Evolutionary conservation across 2,888 invertebrate genomes (phyloP), one percentile per base, ranked within the genome.

Genomic region (Poecilobothrus nobilitatus): DNA sequence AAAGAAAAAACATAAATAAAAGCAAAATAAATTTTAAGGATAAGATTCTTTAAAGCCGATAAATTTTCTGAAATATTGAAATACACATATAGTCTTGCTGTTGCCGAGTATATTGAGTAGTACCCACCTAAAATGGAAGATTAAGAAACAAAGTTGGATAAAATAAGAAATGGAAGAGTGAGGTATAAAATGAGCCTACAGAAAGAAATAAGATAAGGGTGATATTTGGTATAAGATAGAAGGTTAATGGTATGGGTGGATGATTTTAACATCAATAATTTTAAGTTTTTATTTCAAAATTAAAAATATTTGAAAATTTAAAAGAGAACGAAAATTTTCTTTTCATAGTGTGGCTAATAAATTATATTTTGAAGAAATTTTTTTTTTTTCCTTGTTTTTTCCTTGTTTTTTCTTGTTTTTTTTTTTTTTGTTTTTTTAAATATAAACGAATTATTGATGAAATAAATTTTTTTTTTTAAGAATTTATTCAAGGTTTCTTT

Each of bases 341-440:
- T 53, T n/a, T n/a, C 41, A 18, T 37, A 37, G 15, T 15, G 53
- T 53, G 53, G 53, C 53, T 53, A 53, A 53, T 53, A 53, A 53
- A 53, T 53, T 53, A 53, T 53, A 53, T 53, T 53, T 53, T 53
- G 53, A 27, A 27, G 53, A 53, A 53, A 53, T 15, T 53, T 53
- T 37, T 3, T 37, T 37, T 2, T 27, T 27, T 27, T 27, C 5
- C 27, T 27, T 27, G 3, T 27, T 27, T 5, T 27, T 27, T 27
- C n/a, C n/a, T 37, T 37, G 27, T 2, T 27, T 27, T 27, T 27
- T 27, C 27, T 27, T 27, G 3, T 27, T 27, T 5, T 27, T 27
- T 27, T 27, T 27, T 27, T 37, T 37, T 37, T 37, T 12, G 10
- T 37, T 53, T 44, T 44, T 44, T 10, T 3, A 44, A 53, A 53